A percentile compares a stretch with the other conserved stretches of the same genome.
These are phyloP conservation scores for Sympetrum striolatum DNA, from an alignment of 2,888 invertebrate species.

Conservation along the genomic window DNA sequence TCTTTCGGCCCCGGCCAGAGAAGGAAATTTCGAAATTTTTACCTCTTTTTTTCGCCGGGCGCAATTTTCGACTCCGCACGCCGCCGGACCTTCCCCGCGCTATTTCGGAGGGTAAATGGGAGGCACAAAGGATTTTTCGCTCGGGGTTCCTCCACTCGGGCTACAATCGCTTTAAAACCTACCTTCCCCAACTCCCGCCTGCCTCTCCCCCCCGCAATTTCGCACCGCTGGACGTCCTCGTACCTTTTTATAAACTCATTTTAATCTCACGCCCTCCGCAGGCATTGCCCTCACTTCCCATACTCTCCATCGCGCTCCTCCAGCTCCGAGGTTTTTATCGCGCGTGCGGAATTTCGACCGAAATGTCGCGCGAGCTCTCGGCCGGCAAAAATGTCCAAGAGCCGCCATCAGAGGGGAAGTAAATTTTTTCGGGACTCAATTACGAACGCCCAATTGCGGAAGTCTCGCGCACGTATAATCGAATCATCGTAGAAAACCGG, in stretches of 20 bases:
- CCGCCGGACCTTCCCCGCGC: not conserved
- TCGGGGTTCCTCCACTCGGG: not conserved
- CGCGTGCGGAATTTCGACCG: not conserved
- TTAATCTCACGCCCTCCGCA: not conserved
- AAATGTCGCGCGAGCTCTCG: not conserved
- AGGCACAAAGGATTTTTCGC: conserved; percentile 6
- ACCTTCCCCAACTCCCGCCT: not conserved
- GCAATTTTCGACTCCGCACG: conserved; percentile 11
- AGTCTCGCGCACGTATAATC: too few relatives aligned
- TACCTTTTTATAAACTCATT: not conserved
- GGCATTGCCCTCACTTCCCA: not conserved
- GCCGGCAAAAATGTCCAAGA: not conserved
- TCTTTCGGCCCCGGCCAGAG: not conserved
- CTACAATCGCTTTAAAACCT: conserved; percentile 15
- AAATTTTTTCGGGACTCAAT: not conserved
- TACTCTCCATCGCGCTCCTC: not conserved
- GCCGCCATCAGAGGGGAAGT: not conserved
- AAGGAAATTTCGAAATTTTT: not conserved
- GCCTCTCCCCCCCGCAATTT: not conserved
- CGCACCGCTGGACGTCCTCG: not conserved
- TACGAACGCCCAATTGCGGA: not conserved
- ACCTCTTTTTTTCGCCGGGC: not conserved
- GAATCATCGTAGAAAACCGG: too few relatives aligned
- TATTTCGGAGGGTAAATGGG: not conserved
- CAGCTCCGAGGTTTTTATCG: not conserved